Base-by-base conservation (phyloP, 2,888 invertebrate species). In the Melolontha melolontha region DNA sequence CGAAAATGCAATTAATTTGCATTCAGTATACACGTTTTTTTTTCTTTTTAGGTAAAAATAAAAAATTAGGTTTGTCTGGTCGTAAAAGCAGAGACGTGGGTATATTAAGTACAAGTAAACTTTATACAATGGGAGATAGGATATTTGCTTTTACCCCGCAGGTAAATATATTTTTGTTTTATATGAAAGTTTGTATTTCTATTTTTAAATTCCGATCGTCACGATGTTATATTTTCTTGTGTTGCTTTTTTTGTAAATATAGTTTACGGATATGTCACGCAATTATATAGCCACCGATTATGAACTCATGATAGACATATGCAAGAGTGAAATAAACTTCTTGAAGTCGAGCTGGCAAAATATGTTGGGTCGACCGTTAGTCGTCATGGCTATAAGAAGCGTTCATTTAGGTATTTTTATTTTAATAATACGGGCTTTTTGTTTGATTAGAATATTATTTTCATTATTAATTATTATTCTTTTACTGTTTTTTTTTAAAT, bases 101-200 rank as follows among this genome's bases (percentile, higher is more conserved):
- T 72, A 95, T 99, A 76, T 87, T 99, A 17, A 96, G 97, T 80
- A 99, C 99, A 41, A 98, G 98, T 84, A 98, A 98, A 86, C 86
- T 99, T 71, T 99, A 99, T 84, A 94, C 96, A 1, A 85, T 99
- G 64, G 95, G 96, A 77, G 96, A 98, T 82, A 91, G 94, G 81
- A 96, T 98, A 78, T 96, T 98, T 84, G 98, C 97, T 0, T 99
- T 99, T 82, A 98, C 98, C 5, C 99, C 99, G 49, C 98, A 99
- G 93, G 98, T 98, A 10, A 34, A 34, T 10, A 10, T 34, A 34
- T 34, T 6, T 34, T 34, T 34, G 2, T 1, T 34, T 6, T 34
- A 85, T 85, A 82, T 80, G 69, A 66, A 42, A 50, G 5, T 65
- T 67, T 62, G 49, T 41, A 63, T 41, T 29, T 29, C 27, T 42